These are phyloP conservation scores for Balaenoptera acutorostrata DNA, from an alignment of 2,113 vertebrate genomes.

Conservation along the genomic window DNA sequence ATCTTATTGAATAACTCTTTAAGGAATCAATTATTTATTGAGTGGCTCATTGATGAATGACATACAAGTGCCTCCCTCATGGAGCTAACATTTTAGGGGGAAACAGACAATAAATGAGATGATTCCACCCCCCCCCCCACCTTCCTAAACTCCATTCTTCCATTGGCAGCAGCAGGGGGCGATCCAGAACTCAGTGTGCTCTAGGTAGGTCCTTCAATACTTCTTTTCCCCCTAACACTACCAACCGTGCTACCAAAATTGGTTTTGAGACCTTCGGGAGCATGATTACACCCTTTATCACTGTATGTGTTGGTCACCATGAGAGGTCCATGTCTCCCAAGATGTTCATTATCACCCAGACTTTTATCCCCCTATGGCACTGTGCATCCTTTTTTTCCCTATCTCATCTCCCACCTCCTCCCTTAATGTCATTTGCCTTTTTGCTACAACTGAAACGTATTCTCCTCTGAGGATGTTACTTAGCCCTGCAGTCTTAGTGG, in stretches of 20 bases:
- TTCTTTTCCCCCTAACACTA: not conserved
- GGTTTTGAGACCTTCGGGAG: not conserved
- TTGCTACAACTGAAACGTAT: too few relatives aligned
- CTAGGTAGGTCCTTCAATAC: not conserved
- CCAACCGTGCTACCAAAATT: not conserved
- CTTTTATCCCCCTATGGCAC: accelerated
- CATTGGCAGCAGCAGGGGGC: not conserved
- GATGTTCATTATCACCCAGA: not conserved
- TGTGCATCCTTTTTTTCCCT: not conserved
- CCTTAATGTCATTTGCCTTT: not conserved
- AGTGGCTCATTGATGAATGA: not conserved
- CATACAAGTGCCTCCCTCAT: not conserved
- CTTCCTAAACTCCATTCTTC: not conserved
- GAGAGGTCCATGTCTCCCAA: not conserved
- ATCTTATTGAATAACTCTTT: not conserved
- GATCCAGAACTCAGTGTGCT: not conserved
- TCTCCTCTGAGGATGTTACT: too few relatives aligned
- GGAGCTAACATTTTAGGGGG: not conserved
- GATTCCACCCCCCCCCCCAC: too few relatives aligned
- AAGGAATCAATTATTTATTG: not conserved
- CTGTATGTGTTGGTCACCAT: not conserved
- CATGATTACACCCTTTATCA: not conserved
- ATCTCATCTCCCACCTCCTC: not conserved
- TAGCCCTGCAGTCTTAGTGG: not conserved
- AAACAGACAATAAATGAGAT: not conserved